Percentiles rank a stretch among this genome's conserved stretches.
Evolutionary conservation across 30 jellyfish, hydroid and myxozoan species (phyloP).

Genomic region (Hydractinia symbiolongicarpus): DNA sequence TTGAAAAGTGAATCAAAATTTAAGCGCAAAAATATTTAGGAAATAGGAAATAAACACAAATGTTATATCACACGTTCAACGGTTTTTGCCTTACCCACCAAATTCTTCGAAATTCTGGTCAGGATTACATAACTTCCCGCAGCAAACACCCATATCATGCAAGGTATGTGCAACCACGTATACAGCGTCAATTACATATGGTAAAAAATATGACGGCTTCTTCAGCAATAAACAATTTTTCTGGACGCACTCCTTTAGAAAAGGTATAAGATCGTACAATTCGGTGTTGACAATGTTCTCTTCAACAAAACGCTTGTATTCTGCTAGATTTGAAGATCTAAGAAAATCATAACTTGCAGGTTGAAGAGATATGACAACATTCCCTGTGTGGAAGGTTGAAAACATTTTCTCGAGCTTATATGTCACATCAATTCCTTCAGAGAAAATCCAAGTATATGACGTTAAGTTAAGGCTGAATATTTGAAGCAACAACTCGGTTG

Average conservation of each 20-base stretch:
- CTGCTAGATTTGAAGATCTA: not conserved
- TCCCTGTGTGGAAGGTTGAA: not conserved
- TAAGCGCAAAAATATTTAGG: no score
- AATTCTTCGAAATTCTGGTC: no score
- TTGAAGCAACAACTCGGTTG: conserved; percentile 2
- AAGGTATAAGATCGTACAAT: conserved; percentile 9
- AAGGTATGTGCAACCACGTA: conserved; percentile 61
- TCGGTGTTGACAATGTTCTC: not conserved
- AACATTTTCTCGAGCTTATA: not conserved
- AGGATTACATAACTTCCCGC: no score
- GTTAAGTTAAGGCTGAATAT: conserved; percentile 9
- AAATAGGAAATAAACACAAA: no score
- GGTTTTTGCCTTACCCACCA: no score
- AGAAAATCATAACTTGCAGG: not conserved
- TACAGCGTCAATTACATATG: conserved; percentile 72
- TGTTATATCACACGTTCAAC: no score
- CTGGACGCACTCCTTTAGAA: conserved; percentile 1
- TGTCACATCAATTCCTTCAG: conserved; percentile 18
- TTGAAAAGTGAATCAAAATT: no score
- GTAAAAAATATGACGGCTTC: conserved; percentile 11
- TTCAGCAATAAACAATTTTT: not conserved
- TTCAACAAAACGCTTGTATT: not conserved
- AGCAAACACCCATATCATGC: conserved; percentile 26
- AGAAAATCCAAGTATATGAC: conserved; percentile 34
- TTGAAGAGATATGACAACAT: not conserved